These are phyloP conservation scores for Turritopsis rubra DNA, from an alignment of 30 jellyfish, hydroid and myxozoan species.

Conservation along the genomic window DNA sequence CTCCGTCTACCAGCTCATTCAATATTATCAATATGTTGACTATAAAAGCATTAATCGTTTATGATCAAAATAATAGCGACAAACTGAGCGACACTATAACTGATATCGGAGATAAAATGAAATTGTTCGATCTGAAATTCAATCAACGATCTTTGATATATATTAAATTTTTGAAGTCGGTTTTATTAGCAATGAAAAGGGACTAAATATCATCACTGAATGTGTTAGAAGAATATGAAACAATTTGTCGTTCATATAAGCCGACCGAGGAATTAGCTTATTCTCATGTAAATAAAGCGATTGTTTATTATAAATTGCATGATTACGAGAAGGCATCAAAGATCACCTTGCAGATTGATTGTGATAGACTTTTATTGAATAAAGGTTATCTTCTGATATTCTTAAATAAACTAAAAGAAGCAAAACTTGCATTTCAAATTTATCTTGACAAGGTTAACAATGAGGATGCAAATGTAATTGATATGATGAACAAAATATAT, in stretches of 20 bases:
- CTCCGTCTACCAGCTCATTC: background rate
- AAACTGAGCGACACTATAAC: background rate
- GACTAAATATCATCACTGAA: background rate
- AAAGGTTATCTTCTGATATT: background rate
- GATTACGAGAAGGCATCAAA: background rate
- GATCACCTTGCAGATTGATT: background rate
- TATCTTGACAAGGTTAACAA: background rate
- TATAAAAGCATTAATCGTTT: background rate
- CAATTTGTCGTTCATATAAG: background rate
- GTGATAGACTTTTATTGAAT: background rate
- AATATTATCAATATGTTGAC: too few species aligned
- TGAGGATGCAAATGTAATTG: background rate
- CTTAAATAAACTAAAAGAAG: background rate
- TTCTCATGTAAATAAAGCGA: background rate
- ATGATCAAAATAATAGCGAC: too few species aligned
- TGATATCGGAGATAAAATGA: background rate
- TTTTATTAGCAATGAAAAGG: background rate
- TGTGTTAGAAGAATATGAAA: background rate
- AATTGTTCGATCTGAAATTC: background rate
- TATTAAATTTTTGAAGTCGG: background rate
- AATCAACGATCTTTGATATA: background rate
- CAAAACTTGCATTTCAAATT: background rate
- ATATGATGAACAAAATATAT: background rate
- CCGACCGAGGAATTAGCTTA: background rate
- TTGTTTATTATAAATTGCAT: background rate